Base-by-base conservation (phyloP, 1,140 invertebrate genomes). In the Drosophila bipectinata region DNA sequence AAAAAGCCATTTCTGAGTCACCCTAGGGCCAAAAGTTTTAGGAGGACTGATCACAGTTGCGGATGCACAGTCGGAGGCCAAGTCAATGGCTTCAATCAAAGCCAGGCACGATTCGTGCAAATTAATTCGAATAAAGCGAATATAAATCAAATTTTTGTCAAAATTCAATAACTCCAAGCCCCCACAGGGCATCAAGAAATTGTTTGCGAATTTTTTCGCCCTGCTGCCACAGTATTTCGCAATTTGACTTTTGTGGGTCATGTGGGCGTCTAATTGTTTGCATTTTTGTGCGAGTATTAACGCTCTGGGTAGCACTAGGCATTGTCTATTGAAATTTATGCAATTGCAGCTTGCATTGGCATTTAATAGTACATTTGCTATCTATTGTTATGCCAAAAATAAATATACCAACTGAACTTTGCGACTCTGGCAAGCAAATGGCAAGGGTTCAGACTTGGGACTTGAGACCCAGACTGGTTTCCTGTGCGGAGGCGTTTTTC, bases 221-320 rank as follows among this genome's bases (percentile, higher is more conserved):
- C 24, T n/a, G 10, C 21, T 15, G 10, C 1, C 18, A 12, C 24
- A 26, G 26, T 44, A 41, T 15, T 44, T 67, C n/a, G 24, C 39
- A 69, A 77, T 77, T 51, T 62, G 57, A 75, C 56, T 51, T 84
- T 60, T 75, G 54, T 61, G 48, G 56, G 45, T 72, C 69, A 87
- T 62, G 81, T 85, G 83, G 81, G 82, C 74, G 81, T 85, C 61
- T 87, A 85, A 85, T 87, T 85, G 81, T 82, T 75, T 61, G 82
- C 55, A 85, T 72, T 62, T 84, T 75, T 63, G 41, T 44, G 41
- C 15, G 41, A 69, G 18, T 18, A 58, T 8, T 44, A 18, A 44
- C 21, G 21, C 26, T 28, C 62, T 32, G 28, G 59, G 56, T 53
- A 14, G 14, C 21, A 28, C 26, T 56, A 53, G 10, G 14, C 14